These are phyloP conservation scores for Morus bassanus DNA, from an alignment of 2,797 vertebrate genomes.

Conservation along the genomic window DNA sequence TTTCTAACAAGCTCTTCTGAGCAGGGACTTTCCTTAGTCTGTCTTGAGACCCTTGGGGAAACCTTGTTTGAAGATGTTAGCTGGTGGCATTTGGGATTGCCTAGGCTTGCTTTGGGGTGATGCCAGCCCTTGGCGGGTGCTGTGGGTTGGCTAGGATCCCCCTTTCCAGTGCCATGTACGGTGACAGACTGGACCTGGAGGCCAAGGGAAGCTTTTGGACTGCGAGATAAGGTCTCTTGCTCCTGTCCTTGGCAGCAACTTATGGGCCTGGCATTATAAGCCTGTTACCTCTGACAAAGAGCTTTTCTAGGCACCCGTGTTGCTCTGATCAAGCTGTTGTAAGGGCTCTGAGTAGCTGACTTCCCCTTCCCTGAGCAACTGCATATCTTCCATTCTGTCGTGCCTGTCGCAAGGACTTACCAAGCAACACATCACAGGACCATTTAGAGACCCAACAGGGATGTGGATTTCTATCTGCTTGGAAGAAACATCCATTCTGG, in stretches of 20 bases:
- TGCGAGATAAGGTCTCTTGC: accelerated
- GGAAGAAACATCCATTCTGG: slow-evolving; percentile 47
- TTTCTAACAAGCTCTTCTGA: not conserved
- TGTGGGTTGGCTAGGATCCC: not conserved
- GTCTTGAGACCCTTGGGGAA: not conserved
- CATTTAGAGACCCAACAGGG: slow-evolving; percentile 53
- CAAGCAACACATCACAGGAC: not conserved
- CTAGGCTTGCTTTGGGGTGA: not conserved
- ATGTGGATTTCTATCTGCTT: slow-evolving; percentile 32
- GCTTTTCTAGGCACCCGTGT: not conserved
- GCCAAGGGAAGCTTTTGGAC: not conserved
- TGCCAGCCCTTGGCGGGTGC: not conserved
- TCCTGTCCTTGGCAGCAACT: not conserved
- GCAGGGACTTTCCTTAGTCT: not conserved
- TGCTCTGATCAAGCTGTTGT: not conserved
- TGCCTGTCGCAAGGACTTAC: slow-evolving; percentile 58
- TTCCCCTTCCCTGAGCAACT: not conserved
- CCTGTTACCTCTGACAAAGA: not conserved
- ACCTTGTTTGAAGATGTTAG: not conserved
- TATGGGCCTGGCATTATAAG: not conserved
- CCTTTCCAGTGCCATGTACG: accelerated
- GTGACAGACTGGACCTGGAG: not conserved
- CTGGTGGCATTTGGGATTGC: not conserved
- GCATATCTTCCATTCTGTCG: not conserved
- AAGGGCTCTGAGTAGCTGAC: not conserved